A percentile compares a stretch with the other conserved stretches of the same genome.
These are phyloP conservation scores for Leuciscus idus DNA, from an alignment of 2,113 vertebrate species.

Conservation along the genomic window DNA sequence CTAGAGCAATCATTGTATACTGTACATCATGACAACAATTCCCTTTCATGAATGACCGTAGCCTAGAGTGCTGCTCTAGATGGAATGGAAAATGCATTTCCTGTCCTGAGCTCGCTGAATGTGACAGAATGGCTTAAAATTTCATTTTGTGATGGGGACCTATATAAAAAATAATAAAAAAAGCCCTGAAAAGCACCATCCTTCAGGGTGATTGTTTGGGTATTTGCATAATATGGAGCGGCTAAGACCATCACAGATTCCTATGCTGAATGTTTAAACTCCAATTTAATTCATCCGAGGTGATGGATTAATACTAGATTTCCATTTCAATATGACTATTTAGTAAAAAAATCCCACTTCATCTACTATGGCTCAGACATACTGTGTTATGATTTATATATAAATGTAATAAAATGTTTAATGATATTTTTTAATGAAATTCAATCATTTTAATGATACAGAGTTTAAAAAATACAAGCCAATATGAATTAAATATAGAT, in stretches of 20 bases:
- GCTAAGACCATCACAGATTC: neutral
- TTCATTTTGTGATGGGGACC: conserved; percentile 37
- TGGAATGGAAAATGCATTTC: conserved; percentile 30
- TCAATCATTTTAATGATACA: too few species aligned
- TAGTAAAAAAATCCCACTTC: neutral
- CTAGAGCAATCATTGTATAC: conserved; percentile 9
- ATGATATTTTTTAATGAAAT: too few species aligned
- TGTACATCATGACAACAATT: conserved; percentile 14
- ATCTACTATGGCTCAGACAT: neutral
- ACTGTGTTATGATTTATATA: neutral
- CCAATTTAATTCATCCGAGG: conserved; percentile 26
- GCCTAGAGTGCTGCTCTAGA: conserved; percentile 9
- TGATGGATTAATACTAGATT: conserved; percentile 4
- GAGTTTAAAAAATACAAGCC: too few species aligned
- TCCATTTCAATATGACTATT: neutral
- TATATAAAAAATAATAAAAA: conserved; percentile 40
- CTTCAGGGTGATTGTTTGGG: conserved; percentile 21
- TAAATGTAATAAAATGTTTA: too few species aligned
- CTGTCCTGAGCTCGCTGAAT: conserved; percentile 15
- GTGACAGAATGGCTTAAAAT: conserved; percentile 48
- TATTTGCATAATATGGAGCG: conserved; percentile 39
- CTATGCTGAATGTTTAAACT: neutral
- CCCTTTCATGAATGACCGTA: conserved; percentile 20
- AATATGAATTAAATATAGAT: too few species aligned
- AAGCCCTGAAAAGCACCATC: neutral